Conservation (phyloP, 2,113 vertebrate genomes). For the Edolisoma coerulescens region DNA sequence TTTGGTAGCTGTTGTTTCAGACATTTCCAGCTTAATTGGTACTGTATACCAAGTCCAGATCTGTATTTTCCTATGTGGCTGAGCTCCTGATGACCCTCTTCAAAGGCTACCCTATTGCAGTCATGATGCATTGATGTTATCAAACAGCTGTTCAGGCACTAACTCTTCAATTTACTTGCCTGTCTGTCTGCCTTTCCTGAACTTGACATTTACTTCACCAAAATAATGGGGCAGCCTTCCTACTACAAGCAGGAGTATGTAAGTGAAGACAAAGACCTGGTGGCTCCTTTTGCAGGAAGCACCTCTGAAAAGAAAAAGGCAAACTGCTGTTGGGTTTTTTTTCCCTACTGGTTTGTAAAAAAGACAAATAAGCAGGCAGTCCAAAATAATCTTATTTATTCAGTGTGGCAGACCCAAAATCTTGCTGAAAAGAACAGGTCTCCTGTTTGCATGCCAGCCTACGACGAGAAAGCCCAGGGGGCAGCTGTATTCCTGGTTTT, state of each 20-base stretch:
- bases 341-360: not conserved
- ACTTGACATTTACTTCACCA: not conserved
- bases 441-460: not conserved
- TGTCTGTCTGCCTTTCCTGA: not conserved
- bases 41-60: not conserved
- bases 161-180: not conserved
- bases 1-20: not conserved
- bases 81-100: not conserved
- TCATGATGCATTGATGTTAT: not conserved
- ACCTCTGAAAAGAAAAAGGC: not conserved
- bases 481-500: not conserved
- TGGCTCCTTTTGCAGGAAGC: not conserved
- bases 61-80: not conserved
- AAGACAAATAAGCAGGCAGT: not conserved
- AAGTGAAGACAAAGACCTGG: not conserved
- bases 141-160: not conserved
- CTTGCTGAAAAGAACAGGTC: not conserved
- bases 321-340: too few species aligned
- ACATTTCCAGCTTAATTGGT: not conserved
- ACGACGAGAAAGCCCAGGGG: not conserved
- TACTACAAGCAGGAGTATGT: not conserved
- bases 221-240: not conserved
- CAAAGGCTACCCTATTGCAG: not conserved
- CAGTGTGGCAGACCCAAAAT: not conserved
- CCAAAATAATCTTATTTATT: not conserved